These are phyloP conservation scores for Plagodis pulveraria DNA, from an alignment of 2,888 invertebrate genomes.

Conservation along the genomic window DNA sequence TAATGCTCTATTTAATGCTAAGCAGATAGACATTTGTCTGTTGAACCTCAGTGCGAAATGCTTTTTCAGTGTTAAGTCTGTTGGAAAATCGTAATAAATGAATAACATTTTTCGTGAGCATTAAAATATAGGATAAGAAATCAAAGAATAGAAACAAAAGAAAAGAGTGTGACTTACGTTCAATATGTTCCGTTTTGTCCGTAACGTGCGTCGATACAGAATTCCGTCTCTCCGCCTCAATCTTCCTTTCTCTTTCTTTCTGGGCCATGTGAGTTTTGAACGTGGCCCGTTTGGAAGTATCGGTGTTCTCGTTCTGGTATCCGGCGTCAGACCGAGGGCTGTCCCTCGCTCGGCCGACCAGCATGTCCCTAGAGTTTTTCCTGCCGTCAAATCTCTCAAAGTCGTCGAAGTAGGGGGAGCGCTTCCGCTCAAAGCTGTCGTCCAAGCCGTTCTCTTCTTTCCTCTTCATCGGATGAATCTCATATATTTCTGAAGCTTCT, in stretches of 20 bases:
- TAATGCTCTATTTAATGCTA: no score
- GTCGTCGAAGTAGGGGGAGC: constrained; percentile 73
- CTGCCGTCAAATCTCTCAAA: constrained; percentile 78
- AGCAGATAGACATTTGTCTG: no score
- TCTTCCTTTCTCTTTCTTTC: constrained; percentile 85
- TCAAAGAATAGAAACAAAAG: background rate
- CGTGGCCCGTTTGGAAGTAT: constrained; percentile 84
- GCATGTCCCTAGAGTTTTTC: constrained; percentile 80
- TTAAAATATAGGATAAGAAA: constrained; percentile 23
- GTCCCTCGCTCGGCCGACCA: constrained; percentile 75
- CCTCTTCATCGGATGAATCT: constrained; percentile 70
- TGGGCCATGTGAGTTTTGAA: constrained; percentile 90
- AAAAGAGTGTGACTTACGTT: constrained; percentile 54
- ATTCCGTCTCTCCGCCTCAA: constrained; percentile 89
- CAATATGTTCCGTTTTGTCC: constrained; percentile 86
- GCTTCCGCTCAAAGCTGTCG: constrained; percentile 67
- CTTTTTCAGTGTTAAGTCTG: no score
- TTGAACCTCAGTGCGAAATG: no score
- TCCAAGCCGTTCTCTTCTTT: constrained; percentile 71
- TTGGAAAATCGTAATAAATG: no score
- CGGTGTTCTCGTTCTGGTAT: constrained; percentile 63
- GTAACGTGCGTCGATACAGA: constrained; percentile 91
- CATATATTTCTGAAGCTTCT: constrained; percentile 78
- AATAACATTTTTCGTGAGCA: no score
- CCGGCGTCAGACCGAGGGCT: constrained; percentile 75